Conservation (phyloP, 1,140 invertebrate genomes). For the Drosophila lacteicornis region DNA sequence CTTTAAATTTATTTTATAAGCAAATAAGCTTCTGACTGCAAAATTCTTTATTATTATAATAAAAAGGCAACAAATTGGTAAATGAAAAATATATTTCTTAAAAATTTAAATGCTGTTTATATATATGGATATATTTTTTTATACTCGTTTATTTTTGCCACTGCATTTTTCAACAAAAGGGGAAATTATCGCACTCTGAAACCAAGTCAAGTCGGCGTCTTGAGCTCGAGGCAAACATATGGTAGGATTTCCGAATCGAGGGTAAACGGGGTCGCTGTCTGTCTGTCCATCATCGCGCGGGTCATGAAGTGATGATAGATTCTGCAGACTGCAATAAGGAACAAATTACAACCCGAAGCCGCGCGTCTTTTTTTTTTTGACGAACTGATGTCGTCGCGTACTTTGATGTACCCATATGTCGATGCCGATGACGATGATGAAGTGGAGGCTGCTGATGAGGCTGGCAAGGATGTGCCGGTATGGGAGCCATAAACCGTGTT, state of each 20-base stretch:
- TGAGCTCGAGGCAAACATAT: constrained; percentile 47
- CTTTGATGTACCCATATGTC: constrained; percentile 58
- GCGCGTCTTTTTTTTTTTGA: constrained; percentile 59
- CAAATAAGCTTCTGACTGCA: too few species aligned
- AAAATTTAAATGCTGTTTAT: too few species aligned
- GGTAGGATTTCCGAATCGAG: constrained; percentile 30
- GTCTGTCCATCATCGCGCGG: constrained; percentile 27
- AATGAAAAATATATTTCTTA: too few species aligned
- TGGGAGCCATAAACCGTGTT: constrained; percentile 23
- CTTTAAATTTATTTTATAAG: too few species aligned
- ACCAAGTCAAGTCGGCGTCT: constrained; percentile 33
- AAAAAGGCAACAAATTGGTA: background rate
- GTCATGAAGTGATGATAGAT: constrained; percentile 54
- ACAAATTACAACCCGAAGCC: constrained; percentile 61
- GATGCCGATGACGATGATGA: constrained; percentile 31
- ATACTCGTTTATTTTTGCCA: background rate
- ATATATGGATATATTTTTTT: too few species aligned
- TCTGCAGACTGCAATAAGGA: constrained; percentile 56
- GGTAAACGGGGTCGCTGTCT: constrained; percentile 19
- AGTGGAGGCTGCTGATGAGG: constrained; percentile 23
- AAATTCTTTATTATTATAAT: too few species aligned
- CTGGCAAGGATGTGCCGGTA: constrained; percentile 50
- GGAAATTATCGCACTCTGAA: constrained; percentile 24
- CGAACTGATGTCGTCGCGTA: constrained; percentile 71
- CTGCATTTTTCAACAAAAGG: constrained; percentile 14